Evolutionary conservation across 2,888 invertebrate genomes (phyloP).

Genomic region (Polydrusus tereticollis): DNA sequence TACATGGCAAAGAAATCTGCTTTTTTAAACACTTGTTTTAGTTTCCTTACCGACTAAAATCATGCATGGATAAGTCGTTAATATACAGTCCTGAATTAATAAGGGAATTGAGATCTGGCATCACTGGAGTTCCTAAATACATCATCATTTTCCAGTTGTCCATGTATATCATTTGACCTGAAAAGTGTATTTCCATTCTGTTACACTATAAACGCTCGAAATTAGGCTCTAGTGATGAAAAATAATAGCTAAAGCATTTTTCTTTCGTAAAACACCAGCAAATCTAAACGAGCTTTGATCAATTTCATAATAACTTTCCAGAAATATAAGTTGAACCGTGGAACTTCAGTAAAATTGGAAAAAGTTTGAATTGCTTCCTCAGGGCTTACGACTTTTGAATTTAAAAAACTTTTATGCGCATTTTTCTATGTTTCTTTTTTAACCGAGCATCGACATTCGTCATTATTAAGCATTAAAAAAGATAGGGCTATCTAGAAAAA

Average conservation of each 20-base stretch:
- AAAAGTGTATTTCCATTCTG: constrained; percentile 43
- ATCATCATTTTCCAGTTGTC: constrained; percentile 98
- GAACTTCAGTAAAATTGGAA: not conserved
- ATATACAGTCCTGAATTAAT: constrained; percentile 95
- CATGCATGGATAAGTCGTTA: constrained; percentile 99
- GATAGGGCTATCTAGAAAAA: no score
- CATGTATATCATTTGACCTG: constrained; percentile 99
- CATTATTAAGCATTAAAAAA: no score
- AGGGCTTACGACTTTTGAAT: not conserved
- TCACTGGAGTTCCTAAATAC: constrained; percentile 95
- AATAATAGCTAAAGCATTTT: no score
- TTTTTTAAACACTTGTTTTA: not conserved
- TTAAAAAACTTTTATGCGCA: not conserved
- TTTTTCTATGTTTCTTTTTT: not conserved
- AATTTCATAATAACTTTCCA: no score
- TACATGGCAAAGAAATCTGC: not conserved
- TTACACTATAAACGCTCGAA: no score
- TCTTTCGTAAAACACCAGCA: no score
- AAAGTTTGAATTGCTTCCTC: not conserved
- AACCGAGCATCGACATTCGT: no score
- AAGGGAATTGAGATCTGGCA: constrained; percentile 94
- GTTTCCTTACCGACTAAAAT: constrained; percentile 86
- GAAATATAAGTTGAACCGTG: not conserved
- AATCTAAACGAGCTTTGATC: no score
- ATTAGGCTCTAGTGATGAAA: no score